Conservation (phyloP, 2,113 vertebrate genomes). For the Sminthopsis crassicaudata region DNA sequence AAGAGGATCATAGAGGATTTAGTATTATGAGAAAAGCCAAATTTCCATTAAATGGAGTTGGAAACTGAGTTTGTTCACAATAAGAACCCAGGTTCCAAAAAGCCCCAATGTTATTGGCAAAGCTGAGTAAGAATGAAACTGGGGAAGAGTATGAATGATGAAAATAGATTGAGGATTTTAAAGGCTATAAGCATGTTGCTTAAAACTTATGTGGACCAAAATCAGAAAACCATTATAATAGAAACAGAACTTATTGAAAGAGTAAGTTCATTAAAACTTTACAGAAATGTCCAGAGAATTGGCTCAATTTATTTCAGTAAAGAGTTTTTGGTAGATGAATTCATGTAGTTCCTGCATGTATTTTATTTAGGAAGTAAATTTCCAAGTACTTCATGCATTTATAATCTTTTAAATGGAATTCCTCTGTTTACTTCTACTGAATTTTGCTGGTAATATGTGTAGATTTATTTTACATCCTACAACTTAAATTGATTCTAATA, state of each 20-base stretch:
- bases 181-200: neutral
- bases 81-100: neutral
- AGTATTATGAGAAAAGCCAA: neutral
- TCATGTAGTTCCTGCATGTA: neutral
- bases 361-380: neutral
- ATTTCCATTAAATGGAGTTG: neutral
- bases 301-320: neutral
- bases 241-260: neutral
- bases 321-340: neutral
- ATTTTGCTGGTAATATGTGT: neutral
- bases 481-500: neutral
- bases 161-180: no score
- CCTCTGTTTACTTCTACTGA: neutral
- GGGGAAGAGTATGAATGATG: neutral
- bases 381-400: neutral
- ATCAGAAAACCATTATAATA: neutral
- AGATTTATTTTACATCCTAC: neutral
- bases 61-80: neutral
- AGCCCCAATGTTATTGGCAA: neutral
- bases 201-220: neutral
- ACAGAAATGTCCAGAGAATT: neutral
- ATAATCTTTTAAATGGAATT: neutral
- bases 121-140: neutral
- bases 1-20: neutral
- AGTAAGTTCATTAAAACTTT: neutral